phyloP scores from a whole-genome alignment of 1,140 invertebrate species.

The Lucilia cuprina region DNA sequence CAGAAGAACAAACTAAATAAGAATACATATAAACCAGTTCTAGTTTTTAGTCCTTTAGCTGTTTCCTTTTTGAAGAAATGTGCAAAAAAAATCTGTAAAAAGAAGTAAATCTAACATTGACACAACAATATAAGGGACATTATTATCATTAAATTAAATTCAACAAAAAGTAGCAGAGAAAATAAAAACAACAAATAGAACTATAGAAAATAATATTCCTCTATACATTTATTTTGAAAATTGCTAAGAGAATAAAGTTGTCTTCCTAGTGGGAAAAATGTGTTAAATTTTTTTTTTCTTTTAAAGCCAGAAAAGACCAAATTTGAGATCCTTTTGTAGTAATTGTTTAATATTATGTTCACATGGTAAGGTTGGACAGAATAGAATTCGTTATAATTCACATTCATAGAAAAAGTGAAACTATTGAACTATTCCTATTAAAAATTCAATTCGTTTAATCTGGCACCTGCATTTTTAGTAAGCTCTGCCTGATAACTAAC shows the following conservation, averaged over 20 bases:
- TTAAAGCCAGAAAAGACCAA: too few relatives aligned
- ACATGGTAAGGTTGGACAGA: too few relatives aligned
- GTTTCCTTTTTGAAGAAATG: background rate
- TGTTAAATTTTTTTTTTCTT: too few relatives aligned
- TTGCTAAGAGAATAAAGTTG: background rate
- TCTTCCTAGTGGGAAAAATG: background rate
- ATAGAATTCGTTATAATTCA: too few relatives aligned
- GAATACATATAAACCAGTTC: background rate
- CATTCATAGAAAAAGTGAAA: too few relatives aligned
- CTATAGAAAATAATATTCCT: background rate
- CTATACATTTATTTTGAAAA: background rate
- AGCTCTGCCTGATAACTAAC: background rate
- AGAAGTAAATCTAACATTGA: slow-evolving; percentile 11
- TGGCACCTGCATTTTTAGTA: too few relatives aligned
- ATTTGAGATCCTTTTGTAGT: too few relatives aligned
- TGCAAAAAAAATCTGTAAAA: background rate
- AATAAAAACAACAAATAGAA: background rate
- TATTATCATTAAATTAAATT: slow-evolving; percentile 25
- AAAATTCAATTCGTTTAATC: too few relatives aligned
- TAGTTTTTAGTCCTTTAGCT: background rate
- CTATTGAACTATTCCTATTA: too few relatives aligned
- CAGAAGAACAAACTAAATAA: background rate
- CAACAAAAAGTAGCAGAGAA: background rate
- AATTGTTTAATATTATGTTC: too few relatives aligned
- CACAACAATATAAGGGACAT: slow-evolving; percentile 14